Evolutionary conservation across 2,888 invertebrate species (phyloP), one percentile per base, ranked within the genome.

Genomic region (Drosophila fungiperda): DNA sequence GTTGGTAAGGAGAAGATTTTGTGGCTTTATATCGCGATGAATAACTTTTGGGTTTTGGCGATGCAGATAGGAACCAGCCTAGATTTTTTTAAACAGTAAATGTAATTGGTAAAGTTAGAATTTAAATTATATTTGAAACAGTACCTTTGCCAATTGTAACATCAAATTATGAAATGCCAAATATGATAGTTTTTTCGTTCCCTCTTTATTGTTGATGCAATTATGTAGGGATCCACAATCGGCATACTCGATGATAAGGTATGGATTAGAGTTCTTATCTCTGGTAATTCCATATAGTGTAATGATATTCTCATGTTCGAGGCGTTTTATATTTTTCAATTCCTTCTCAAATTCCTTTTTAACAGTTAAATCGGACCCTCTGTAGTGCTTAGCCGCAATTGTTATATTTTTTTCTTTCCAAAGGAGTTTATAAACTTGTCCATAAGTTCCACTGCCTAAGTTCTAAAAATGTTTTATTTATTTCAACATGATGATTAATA

Each of bases 1-100:
- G 4, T 53, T 33, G 3, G 48, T 54, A 3, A 80, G 55, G 0
- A 80, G 26, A 2, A 68, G 20, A 35, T 83, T 80, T 3, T 7
- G 26, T 7, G 83, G 60, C 20, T 83, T 80, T 3, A 80, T 64
- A 48, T 80, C 83, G 15, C 80, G 80, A 55, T 80, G 80, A 7
- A 80, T 26, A 1, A 80, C n/a, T 1, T 15, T 38, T 7, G 66
- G 66, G 0, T 1, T 5, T 12, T 20, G 50, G 9, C 11, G 29
- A 53, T 80, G 80, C 1, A 80, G 45, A 50, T 80, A 70, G 1
- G 59, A 65, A 6, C 68, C 8, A 15, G n/a, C 80, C 80, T 80
- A 32, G 1, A 40, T 53, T 23, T 32, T 4, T 26, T 5, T 23
- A 9, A 20, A 9, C 4, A 57, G 11, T n/a, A 12, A 36, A 38